Evolutionary conservation across 2,797 vertebrate genomes (phyloP).

Genomic region (Coracias cyanogaster): DNA sequence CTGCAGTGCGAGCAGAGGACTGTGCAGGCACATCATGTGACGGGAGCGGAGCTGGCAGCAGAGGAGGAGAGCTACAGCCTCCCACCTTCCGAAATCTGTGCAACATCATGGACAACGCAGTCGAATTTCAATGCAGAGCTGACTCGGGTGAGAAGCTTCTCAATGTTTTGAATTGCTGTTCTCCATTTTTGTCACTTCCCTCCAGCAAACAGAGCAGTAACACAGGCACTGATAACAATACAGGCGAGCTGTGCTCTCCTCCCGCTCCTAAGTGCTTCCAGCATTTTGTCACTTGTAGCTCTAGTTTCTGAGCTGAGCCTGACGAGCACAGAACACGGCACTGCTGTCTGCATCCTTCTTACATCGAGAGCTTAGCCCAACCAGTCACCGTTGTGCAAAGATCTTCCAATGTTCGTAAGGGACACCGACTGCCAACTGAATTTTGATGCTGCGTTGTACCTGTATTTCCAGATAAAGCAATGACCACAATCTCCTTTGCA

Average conservation of each 20-base stretch:
- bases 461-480: background rate
- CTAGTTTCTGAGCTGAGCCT: background rate
- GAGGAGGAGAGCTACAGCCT: background rate
- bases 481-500: background rate
- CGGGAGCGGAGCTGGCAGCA: background rate
- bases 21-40: constrained; percentile 32
- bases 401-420: background rate
- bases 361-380: background rate
- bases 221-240: background rate
- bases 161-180: background rate
- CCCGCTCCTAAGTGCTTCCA: background rate
- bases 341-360: background rate
- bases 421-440: background rate
- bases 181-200: background rate
- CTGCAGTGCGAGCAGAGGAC: constrained; percentile 6
- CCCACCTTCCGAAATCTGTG: background rate
- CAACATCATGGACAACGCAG: background rate
- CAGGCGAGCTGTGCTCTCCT: background rate
- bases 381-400: background rate
- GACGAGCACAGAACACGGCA: accelerated
- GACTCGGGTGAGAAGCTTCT: background rate
- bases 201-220: background rate
- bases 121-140: accelerated
- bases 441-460: background rate
- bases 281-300: constrained; percentile 6